Conservation (phyloP, 1,140 invertebrate species). For the Sarcophaga bullata region DNA sequence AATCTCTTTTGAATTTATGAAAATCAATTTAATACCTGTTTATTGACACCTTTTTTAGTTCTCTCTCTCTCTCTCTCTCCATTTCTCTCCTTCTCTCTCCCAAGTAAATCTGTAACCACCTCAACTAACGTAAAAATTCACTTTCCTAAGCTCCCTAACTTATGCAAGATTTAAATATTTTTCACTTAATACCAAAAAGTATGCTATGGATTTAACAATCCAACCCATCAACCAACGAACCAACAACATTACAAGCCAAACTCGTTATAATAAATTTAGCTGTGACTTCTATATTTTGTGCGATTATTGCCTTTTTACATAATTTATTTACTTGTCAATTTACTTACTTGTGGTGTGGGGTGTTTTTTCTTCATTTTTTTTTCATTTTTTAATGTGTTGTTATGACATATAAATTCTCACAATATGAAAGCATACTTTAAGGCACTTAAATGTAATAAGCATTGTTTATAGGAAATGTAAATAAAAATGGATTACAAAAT, state of each 20-base stretch:
- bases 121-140: neutral
- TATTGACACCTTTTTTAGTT: neutral
- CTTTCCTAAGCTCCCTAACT: neutral
- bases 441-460: conserved; percentile 17
- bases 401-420: neutral
- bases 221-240: no score
- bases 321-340: conserved; percentile 27
- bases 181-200: conserved; percentile 13
- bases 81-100: neutral
- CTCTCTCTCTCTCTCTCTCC: neutral
- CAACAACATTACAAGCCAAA: no score
- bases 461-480: no score
- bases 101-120: neutral
- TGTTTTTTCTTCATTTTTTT: no score
- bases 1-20: neutral
- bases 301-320: neutral
- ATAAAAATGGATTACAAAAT: no score
- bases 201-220: no score
- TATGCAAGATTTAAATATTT: neutral
- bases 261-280: no score
- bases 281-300: no score
- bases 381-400: no score
- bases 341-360: neutral
- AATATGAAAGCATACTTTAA: conserved; percentile 28
- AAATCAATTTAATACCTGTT: conserved; percentile 11